phyloP scores from a whole-genome alignment of 2,113 vertebrate genomes.

The Ailuropoda melanoleuca region DNA sequence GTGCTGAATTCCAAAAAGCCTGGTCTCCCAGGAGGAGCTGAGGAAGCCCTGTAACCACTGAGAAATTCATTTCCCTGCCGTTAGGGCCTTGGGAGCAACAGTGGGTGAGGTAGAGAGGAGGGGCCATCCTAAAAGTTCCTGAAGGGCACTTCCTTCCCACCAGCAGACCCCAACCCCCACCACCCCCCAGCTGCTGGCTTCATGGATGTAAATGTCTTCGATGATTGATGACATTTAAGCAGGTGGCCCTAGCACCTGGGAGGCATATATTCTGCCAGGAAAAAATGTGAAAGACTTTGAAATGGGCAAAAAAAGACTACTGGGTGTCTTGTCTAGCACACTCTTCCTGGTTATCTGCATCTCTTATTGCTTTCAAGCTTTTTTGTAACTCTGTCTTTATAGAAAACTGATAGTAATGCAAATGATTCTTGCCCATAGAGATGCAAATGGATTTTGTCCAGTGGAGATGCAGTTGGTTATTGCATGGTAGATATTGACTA shows the following conservation, averaged over 20 bases:
- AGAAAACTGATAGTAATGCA: not conserved
- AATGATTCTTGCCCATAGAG: not conserved
- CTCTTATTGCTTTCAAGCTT: not conserved
- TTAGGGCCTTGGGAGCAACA: not conserved
- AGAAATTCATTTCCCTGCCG: not conserved
- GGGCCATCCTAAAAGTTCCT: not conserved
- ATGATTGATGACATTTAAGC: not conserved
- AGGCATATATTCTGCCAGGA: not conserved
- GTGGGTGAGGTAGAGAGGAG: not conserved
- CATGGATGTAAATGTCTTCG: not conserved
- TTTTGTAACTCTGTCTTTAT: not conserved
- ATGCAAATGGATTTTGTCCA: constrained; percentile 11
- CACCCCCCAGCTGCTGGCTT: rapidly evolving
- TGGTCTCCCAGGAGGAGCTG: not conserved
- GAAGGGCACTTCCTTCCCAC: not conserved
- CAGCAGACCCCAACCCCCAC: rapidly evolving
- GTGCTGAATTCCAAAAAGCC: not conserved
- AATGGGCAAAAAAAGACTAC: not conserved
- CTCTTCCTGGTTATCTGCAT: not conserved
- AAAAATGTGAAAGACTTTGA: not conserved
- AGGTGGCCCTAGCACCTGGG: not conserved
- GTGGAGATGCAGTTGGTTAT: not conserved
- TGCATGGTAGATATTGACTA: not conserved
- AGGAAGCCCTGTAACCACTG: not conserved
- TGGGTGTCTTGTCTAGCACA: not conserved